phyloP scores from a whole-genome alignment of 2,888 invertebrate species.

The Sycophila texana region DNA sequence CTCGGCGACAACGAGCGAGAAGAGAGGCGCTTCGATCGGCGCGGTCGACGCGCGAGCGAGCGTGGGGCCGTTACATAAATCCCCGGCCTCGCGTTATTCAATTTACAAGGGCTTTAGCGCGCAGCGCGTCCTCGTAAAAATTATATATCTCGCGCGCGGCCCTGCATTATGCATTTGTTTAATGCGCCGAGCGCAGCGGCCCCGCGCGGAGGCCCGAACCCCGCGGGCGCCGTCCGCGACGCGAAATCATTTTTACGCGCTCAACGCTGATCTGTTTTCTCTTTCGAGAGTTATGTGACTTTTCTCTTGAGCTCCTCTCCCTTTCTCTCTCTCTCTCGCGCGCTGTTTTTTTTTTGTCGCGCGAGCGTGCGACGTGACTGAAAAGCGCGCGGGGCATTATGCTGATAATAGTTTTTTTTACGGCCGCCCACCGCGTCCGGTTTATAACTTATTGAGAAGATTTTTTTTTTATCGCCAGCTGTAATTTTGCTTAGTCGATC shows the following conservation, averaged over 20 bases:
- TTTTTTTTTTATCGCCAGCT: too few relatives aligned
- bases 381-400: conserved; percentile 11
- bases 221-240: conserved; percentile 8
- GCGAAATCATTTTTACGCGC: conserved; percentile 50
- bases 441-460: too few relatives aligned
- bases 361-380: conserved; percentile 19
- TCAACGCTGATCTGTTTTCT: conserved; percentile 26
- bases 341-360: not conserved
- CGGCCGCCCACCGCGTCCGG: too few relatives aligned
- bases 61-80: conserved; percentile 58
- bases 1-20: not conserved
- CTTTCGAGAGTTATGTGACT: conserved; percentile 38
- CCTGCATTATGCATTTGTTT: conserved; percentile 57
- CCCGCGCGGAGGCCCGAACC: not conserved
- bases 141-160: conserved; percentile 54
- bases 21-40: conserved; percentile 24
- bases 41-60: not conserved
- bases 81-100: conserved; percentile 59
- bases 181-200: conserved; percentile 43
- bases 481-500: too few relatives aligned
- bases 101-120: conserved; percentile 59
- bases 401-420: conserved; percentile 22
- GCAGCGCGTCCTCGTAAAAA: conserved; percentile 51
- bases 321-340: not conserved
- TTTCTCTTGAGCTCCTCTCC: not conserved